Base-by-base conservation (phyloP, 1,140 invertebrate species). In the Drosophila pseudoobscura region DNA sequence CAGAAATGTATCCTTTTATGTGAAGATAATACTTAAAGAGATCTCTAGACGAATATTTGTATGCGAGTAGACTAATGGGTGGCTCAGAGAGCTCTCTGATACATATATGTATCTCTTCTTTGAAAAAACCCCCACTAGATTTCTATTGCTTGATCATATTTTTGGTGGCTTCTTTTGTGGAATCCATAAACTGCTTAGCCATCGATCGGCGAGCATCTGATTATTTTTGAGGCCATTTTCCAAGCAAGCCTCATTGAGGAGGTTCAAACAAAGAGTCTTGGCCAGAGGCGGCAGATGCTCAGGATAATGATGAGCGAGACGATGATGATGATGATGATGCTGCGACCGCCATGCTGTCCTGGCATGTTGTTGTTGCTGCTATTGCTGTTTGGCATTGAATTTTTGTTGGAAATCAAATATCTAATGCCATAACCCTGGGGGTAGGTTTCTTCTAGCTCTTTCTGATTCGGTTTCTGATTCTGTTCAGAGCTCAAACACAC, bases 391-490 rank as follows among this genome's bases (percentile, higher is more conserved):
- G 71, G 72, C 72, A 75, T 75, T 75, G 73, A 75, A 65, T 75
- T 75, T 75, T 75, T 75, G 75, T 75, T 75, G 62, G 73, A 85
- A 80, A 77, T 87, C 78, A 87, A 85, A 78, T 78, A 78, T 78
- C 82, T 85, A 85, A 75, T 63, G 78, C 69, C 76, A 55, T 87
- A 74, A 51, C 49, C 57, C 68, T 39, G 56, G 70, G 82, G 82
- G 82, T 85, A 71, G 80, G 60, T 85, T 85, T 83, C 64, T 50
- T 51, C 35, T 52, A 39, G 35, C 35, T 39, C 35, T 39, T 13
- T 13, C n/a, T 43, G 43, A 15, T 59, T 46, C 20, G 24, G 15
- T 22, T 55, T 26, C 50, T 35, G 24, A 39, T 53, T 29, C 29
- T 53, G 20, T 53, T 53, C 31, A 11, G 26, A 53, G 31, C 53